These are phyloP conservation scores for Xiphophorus birchmanni DNA, from an alignment of 2,797 vertebrate species.

Conservation along the genomic window DNA sequence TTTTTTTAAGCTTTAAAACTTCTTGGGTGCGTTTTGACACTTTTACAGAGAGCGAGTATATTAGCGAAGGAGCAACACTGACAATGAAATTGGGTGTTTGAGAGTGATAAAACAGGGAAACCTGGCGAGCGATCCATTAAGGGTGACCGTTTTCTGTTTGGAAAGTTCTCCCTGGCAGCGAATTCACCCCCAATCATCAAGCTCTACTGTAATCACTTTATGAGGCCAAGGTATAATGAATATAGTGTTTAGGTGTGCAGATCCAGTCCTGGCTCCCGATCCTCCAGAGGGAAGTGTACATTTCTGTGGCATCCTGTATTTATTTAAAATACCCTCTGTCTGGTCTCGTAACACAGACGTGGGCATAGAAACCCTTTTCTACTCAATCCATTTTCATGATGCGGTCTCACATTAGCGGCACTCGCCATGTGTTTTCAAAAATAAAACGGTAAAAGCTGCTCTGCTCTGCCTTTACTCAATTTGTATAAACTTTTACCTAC, in stretches of 20 bases:
- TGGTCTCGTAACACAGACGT: conserved; percentile 73
- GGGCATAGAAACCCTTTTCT: conserved; percentile 73
- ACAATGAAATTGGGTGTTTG: conserved; percentile 72
- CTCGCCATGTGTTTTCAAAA: conserved; percentile 61
- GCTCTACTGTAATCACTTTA: conserved; percentile 78
- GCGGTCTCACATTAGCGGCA: conserved; percentile 68
- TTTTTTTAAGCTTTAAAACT: conserved; percentile 17
- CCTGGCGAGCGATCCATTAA: conserved; percentile 64
- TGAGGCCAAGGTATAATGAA: conserved; percentile 77
- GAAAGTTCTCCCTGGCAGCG: conserved; percentile 75
- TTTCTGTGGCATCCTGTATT: conserved; percentile 83
- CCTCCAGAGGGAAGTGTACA: conserved; percentile 76
- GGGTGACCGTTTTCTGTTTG: conserved; percentile 60
- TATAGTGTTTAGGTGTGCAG: conserved; percentile 77
- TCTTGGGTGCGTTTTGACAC: conserved; percentile 35
- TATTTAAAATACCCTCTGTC: conserved; percentile 82
- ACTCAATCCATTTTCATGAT: conserved; percentile 73
- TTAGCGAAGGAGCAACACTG: conserved; percentile 41
- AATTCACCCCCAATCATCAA: conserved; percentile 74
- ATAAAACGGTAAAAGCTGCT: conserved; percentile 63
- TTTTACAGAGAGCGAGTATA: conserved; percentile 51
- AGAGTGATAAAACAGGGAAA: conserved; percentile 68
- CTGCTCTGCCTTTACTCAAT: conserved; percentile 70
- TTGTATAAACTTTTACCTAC: conserved; percentile 45
- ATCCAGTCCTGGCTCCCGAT: conserved; percentile 60